Percentiles rank a stretch among this genome's conserved stretches.
phyloP scores from a whole-genome alignment of 2,888 invertebrate genomes.

The Morpho helenor region DNA sequence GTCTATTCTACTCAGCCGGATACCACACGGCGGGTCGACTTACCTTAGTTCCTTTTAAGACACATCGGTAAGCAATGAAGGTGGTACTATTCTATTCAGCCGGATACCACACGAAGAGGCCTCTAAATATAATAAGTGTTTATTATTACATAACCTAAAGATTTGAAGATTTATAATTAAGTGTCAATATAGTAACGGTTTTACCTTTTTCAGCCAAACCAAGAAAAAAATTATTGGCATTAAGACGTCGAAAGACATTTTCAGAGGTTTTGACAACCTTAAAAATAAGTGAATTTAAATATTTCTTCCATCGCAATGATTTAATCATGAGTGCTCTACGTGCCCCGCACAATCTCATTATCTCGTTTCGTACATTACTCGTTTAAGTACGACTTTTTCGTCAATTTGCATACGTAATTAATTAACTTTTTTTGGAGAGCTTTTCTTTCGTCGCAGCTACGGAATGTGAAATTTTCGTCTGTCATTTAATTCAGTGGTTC shows the following conservation, averaged over 20 bases:
- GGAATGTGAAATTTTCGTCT: constrained; percentile 43
- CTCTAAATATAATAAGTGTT: no score
- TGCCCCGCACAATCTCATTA: constrained; percentile 71
- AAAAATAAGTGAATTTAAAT: constrained; percentile 30
- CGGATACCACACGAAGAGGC: no score
- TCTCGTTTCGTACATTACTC: constrained; percentile 43
- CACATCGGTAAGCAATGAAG: no score
- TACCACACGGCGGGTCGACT: no score
- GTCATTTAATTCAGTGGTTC: constrained; percentile 26
- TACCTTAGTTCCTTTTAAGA: no score
- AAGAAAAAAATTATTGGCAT: background rate
- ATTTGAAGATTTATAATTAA: no score
- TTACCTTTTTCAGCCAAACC: background rate
- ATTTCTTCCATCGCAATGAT: constrained; percentile 55
- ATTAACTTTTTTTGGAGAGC: constrained; percentile 65
- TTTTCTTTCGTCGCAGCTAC: constrained; percentile 47
- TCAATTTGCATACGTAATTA: constrained; percentile 76
- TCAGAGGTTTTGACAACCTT: constrained; percentile 5
- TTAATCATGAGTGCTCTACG: constrained; percentile 55
- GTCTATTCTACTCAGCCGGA: no score
- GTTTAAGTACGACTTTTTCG: constrained; percentile 60
- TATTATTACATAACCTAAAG: no score
- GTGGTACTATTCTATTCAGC: no score
- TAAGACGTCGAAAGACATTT: background rate
- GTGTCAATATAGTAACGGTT: no score